Percentiles rank a stretch among this genome's conserved stretches.
phyloP scores from a whole-genome alignment of 37 sponge, comb jelly and placozoan genomes.

The Halichondria panicea region DNA sequence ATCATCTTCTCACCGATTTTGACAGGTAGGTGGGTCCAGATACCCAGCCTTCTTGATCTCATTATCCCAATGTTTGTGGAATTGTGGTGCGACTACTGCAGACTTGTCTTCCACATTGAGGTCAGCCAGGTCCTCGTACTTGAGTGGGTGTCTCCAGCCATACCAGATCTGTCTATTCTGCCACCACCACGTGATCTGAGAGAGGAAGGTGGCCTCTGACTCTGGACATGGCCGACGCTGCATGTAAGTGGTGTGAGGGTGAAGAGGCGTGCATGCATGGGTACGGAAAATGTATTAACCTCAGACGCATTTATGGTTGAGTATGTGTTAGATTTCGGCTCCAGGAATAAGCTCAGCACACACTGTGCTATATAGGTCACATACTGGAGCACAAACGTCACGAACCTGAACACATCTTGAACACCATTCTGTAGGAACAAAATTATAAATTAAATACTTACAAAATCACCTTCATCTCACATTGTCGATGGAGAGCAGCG shows the following conservation, averaged over 20 bases:
- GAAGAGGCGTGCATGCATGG: too few species aligned
- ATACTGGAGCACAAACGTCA: slow-evolving; percentile 11
- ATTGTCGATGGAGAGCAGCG: too few species aligned
- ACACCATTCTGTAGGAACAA: too few species aligned
- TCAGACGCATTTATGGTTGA: too few species aligned
- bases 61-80: slow-evolving; percentile 66
- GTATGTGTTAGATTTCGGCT: slow-evolving; percentile 22
- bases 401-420: too few species aligned
- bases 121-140: slow-evolving; percentile 64
- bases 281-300: too few species aligned
- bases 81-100: slow-evolving; percentile 44
- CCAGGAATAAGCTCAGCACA: slow-evolving; percentile 51
- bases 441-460: too few species aligned
- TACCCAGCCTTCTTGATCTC: slow-evolving; percentile 63
- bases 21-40: neutral
- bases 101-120: slow-evolving; percentile 70
- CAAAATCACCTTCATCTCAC: too few species aligned
- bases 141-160: slow-evolving; percentile 70
- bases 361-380: slow-evolving; percentile 31
- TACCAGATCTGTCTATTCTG: slow-evolving; percentile 63
- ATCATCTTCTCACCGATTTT: too few species aligned
- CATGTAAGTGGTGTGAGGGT: neutral
- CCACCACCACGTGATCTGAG: slow-evolving; percentile 83
- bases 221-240: slow-evolving; percentile 50
- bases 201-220: slow-evolving; percentile 62